Percentiles rank a stretch among this genome's conserved stretches.
These are phyloP conservation scores for Phyllotis vaccarum DNA, from an alignment of 2,797 vertebrate species.

Conservation along the genomic window DNA sequence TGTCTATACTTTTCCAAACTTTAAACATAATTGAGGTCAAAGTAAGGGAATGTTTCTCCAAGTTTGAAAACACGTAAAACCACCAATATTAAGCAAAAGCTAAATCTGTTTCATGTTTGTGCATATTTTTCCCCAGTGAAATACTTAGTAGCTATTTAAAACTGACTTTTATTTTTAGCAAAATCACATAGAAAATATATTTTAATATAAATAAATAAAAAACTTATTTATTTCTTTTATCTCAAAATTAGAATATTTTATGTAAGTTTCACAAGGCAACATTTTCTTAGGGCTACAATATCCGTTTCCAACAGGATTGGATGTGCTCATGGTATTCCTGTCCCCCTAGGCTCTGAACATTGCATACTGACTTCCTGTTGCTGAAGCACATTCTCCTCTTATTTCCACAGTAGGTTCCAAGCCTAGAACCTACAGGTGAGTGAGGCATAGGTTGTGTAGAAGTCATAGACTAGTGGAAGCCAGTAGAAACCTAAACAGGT, in stretches of 20 bases:
- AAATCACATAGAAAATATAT: neutral
- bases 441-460: conserved; percentile 8
- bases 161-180: neutral
- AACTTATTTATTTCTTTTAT: neutral
- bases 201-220: neutral
- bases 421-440: neutral
- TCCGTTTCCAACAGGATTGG: neutral
- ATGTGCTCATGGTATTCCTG: neutral
- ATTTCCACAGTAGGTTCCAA: neutral
- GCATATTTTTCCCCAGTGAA: neutral
- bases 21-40: neutral
- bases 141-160: conserved; percentile 3
- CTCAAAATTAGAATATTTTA: neutral
- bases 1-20: neutral
- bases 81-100: neutral
- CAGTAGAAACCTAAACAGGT: neutral
- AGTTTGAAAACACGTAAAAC: neutral
- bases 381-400: neutral
- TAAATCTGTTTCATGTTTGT: neutral
- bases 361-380: neutral
- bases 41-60: neutral
- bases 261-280: neutral
- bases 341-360: neutral
- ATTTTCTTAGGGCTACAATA: neutral
- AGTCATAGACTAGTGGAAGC: neutral